Percentiles rank a stretch among this genome's conserved stretches.
Conservation (phyloP, 2,888 invertebrate species). For the Eupithecia pulchellata region DNA sequence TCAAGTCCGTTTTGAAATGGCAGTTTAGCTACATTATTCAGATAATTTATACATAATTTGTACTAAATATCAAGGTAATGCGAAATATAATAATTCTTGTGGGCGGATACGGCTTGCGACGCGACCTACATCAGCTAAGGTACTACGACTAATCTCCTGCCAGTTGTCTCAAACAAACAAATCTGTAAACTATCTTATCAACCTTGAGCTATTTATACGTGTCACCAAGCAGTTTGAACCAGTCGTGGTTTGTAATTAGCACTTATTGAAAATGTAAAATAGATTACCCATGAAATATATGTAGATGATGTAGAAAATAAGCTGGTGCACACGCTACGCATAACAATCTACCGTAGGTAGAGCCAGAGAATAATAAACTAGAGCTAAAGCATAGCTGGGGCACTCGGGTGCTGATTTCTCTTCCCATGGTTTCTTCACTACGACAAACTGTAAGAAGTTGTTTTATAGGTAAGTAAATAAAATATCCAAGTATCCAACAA, state of each 20-base stretch:
- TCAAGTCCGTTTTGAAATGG: constrained; percentile 10
- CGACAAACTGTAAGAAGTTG: not conserved
- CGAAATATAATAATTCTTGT: constrained; percentile 33
- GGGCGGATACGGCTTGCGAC: constrained; percentile 33
- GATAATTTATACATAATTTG: constrained; percentile 16
- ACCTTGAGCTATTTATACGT: constrained; percentile 69
- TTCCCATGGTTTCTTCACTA: constrained; percentile 67
- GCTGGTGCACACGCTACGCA: constrained; percentile 27
- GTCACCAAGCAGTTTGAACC: constrained; percentile 46
- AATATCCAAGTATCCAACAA: not conserved
- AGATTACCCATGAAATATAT: constrained; percentile 27
- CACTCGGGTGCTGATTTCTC: constrained; percentile 61
- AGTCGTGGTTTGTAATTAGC: constrained; percentile 25
- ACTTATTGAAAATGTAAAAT: constrained; percentile 30
- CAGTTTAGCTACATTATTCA: constrained; percentile 8
- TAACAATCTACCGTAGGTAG: not conserved
- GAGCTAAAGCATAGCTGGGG: constrained; percentile 46
- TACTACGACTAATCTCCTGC: constrained; percentile 21
- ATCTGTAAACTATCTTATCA: constrained; percentile 68
- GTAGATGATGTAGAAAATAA: constrained; percentile 28
- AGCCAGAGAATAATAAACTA: not conserved
- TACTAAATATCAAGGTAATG: constrained; percentile 25
- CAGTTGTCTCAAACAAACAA: constrained; percentile 53
- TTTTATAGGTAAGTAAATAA: constrained; percentile 3
- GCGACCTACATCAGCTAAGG: constrained; percentile 27